phyloP scores from a whole-genome alignment of 2,888 invertebrate genomes.

The Labia minor region DNA sequence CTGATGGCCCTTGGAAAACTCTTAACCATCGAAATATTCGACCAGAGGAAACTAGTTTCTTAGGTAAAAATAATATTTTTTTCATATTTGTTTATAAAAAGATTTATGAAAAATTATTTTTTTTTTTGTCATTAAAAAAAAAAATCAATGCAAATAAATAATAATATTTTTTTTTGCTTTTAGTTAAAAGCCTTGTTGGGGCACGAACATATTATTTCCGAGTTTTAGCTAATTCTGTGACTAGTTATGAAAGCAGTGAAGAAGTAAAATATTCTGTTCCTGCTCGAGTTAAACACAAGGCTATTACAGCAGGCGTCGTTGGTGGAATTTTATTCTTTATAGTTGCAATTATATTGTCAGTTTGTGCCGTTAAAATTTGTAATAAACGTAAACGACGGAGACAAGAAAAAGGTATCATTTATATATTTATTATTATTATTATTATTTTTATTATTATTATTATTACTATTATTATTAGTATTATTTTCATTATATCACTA shows the following conservation, averaged over 20 bases:
- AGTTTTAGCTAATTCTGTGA: slow-evolving; percentile 77
- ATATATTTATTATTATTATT: slow-evolving; percentile 9
- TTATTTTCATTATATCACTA: too few relatives aligned
- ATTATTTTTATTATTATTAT: slow-evolving; percentile 16
- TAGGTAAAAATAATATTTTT: slow-evolving; percentile 55
- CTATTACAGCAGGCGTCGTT: slow-evolving; percentile 91
- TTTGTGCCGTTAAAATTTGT: slow-evolving; percentile 96
- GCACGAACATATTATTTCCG: slow-evolving; percentile 87
- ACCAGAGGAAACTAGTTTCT: slow-evolving; percentile 78
- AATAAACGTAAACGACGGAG: slow-evolving; percentile 93
- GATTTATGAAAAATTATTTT: slow-evolving; percentile 14
- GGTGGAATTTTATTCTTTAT: slow-evolving; percentile 96
- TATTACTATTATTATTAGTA: too few relatives aligned
- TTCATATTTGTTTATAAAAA: slow-evolving; percentile 1
- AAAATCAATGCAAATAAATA: background rate
- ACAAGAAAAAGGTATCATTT: slow-evolving; percentile 85
- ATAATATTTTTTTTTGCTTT: slow-evolving; percentile 29
- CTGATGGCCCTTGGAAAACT: slow-evolving; percentile 80
- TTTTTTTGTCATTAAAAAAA: too few relatives aligned
- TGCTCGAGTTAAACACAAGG: slow-evolving; percentile 85
- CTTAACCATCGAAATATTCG: slow-evolving; percentile 72
- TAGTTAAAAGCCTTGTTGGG: slow-evolving; percentile 84
- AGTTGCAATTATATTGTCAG: slow-evolving; percentile 91
- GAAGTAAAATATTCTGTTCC: slow-evolving; percentile 82
- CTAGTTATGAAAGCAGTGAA: slow-evolving; percentile 77